Evolutionary conservation across 1,140 invertebrate species (phyloP).

Genomic region (Sipha flava): DNA sequence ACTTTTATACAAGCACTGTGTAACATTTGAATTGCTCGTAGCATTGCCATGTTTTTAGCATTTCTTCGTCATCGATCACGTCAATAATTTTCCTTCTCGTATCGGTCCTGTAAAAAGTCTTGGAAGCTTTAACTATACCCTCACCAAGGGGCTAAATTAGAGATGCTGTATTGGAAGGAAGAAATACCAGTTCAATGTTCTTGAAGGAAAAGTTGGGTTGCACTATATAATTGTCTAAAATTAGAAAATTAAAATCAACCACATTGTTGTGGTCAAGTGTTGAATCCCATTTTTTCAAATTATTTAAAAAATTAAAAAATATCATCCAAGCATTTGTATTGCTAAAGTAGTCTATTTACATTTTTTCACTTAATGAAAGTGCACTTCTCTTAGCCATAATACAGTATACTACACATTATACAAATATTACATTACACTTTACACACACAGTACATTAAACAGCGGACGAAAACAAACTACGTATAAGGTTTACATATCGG

Average conservation of each 20-base stretch:
- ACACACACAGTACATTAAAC: no score
- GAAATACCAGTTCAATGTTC: conserved; percentile 38
- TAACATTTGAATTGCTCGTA: background rate
- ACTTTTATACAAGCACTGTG: background rate
- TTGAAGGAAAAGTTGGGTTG: background rate
- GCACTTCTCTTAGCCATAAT: no score
- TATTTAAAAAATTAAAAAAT: background rate
- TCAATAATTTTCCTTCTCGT: conserved; percentile 4
- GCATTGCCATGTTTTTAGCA: background rate
- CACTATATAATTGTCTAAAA: background rate
- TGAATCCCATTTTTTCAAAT: background rate
- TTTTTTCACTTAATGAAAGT: background rate
- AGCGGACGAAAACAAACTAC: no score
- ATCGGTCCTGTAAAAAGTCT: conserved; percentile 24
- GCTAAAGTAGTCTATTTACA: background rate
- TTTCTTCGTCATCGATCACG: background rate
- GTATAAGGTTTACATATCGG: no score
- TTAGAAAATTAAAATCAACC: no score
- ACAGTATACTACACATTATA: no score
- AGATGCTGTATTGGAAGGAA: conserved; percentile 44
- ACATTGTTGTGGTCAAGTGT: background rate
- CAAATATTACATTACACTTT: no score
- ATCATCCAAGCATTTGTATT: conserved; percentile 5
- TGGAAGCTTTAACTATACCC: conserved; percentile 37
- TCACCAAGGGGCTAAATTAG: conserved; percentile 44